phyloP scores from a whole-genome alignment of 2,888 invertebrate species.

The Morinoia aosen region DNA sequence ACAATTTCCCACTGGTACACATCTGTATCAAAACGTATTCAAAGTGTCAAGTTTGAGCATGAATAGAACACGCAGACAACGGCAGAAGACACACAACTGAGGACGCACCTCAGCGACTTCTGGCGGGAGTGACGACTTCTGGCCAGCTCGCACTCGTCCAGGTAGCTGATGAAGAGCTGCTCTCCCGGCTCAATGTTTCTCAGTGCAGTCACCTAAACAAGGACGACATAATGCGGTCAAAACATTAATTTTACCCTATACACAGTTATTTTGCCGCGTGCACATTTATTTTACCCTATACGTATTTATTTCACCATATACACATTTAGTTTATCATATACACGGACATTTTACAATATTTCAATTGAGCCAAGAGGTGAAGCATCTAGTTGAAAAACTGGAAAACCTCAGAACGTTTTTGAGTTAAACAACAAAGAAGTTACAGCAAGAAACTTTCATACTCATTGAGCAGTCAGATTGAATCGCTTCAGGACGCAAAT shows the following conservation, averaged over 20 bases:
- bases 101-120: slow-evolving; percentile 78
- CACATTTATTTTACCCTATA: neutral
- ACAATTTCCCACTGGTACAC: too few species aligned
- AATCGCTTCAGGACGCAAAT: neutral
- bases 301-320: neutral
- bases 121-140: slow-evolving; percentile 89
- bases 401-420: too few species aligned
- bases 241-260: neutral
- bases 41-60: too few species aligned
- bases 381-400: too few species aligned
- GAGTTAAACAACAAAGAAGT: too few species aligned
- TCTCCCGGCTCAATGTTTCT: slow-evolving; percentile 83
- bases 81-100: neutral
- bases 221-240: neutral
- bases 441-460: too few species aligned
- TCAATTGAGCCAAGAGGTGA: too few species aligned
- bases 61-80: neutral
- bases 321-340: too few species aligned
- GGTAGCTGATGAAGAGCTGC: slow-evolving; percentile 91
- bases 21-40: too few species aligned
- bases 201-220: slow-evolving; percentile 74
- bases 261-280: neutral
- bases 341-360: neutral
- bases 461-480: too few species aligned
- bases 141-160: slow-evolving; percentile 86